A percentile compares a stretch with the other conserved stretches of the same genome.
These are phyloP conservation scores for Drosophila subpulchrella DNA, from an alignment of 1,140 invertebrate genomes.

Conservation along the genomic window DNA sequence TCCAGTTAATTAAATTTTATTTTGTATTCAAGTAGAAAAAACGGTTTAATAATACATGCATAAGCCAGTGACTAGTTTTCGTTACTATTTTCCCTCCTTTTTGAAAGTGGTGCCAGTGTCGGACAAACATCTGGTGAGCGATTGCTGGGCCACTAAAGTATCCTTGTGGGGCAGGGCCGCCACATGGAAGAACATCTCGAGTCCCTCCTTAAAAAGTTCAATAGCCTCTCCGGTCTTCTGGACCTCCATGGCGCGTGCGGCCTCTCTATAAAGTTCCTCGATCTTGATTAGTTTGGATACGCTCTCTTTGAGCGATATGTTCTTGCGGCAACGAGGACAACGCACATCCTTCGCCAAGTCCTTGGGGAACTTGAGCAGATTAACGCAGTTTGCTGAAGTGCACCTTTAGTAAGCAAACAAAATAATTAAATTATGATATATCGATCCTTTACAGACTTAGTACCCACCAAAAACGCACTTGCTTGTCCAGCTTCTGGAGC, in stretches of 20 bases:
- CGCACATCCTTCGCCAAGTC: conserved; percentile 81
- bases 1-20: neutral
- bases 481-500: conserved; percentile 87
- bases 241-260: conserved; percentile 85
- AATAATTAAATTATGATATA: neutral
- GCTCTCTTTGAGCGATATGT: conserved; percentile 85
- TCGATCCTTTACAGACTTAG: neutral
- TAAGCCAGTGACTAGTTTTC: conserved; percentile 2
- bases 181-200: conserved; percentile 85
- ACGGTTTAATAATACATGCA: conserved; percentile 30
- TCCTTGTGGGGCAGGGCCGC: conserved; percentile 86
- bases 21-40: conserved; percentile 38
- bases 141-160: conserved; percentile 87
- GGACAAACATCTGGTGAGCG: conserved; percentile 86
- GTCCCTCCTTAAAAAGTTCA: conserved; percentile 84
- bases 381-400: conserved; percentile 85
- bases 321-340: conserved; percentile 86
- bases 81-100: conserved; percentile 17
- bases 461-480: conserved; percentile 80
- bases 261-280: conserved; percentile 85
- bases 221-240: conserved; percentile 84
- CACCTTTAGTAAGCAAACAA: conserved; percentile 84
- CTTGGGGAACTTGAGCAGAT: conserved; percentile 85
- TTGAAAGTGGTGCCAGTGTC: conserved; percentile 81
- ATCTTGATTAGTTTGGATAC: conserved; percentile 85